Evolutionary conservation across 2,888 invertebrate species (phyloP).

Genomic region (Panzeria rudis): DNA sequence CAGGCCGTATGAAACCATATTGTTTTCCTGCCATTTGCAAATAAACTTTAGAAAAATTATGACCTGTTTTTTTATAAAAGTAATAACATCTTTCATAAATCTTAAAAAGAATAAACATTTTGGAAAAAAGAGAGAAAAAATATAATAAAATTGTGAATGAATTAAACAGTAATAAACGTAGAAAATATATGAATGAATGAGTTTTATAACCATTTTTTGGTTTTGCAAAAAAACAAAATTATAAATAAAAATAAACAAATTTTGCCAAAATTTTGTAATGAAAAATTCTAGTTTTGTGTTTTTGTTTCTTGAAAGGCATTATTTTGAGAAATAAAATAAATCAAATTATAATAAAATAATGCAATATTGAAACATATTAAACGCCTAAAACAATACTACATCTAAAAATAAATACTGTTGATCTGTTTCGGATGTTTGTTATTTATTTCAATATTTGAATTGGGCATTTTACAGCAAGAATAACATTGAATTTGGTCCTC

Average conservation of each 20-base stretch:
- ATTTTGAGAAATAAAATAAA: not conserved
- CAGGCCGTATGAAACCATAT: slow-evolving; percentile 63
- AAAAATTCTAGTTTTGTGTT: not conserved
- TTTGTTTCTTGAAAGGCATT: not conserved
- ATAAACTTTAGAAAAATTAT: slow-evolving; percentile 52
- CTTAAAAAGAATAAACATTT: slow-evolving; percentile 32
- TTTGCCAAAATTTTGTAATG: not conserved
- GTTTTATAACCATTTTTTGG: slow-evolving; percentile 20
- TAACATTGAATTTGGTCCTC: not conserved
- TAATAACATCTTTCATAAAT: slow-evolving; percentile 24
- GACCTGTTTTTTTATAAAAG: slow-evolving; percentile 28
- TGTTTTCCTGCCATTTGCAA: slow-evolving; percentile 41
- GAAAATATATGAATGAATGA: slow-evolving; percentile 24
- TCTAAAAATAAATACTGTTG: slow-evolving; percentile 10
- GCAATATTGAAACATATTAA: slow-evolving; percentile 12
- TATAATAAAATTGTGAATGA: slow-evolving; percentile 28
- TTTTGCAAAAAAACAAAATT: not conserved
- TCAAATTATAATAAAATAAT: not conserved
- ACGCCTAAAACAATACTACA: slow-evolving; percentile 14
- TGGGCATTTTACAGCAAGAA: not conserved
- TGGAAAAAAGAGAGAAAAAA: not conserved
- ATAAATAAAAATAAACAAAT: not conserved
- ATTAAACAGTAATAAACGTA: slow-evolving; percentile 17
- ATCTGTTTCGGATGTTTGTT: not conserved
- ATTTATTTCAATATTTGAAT: not conserved